Conservation (phyloP, 2,113 vertebrate species). For the Sceloporus tristichus region DNA sequence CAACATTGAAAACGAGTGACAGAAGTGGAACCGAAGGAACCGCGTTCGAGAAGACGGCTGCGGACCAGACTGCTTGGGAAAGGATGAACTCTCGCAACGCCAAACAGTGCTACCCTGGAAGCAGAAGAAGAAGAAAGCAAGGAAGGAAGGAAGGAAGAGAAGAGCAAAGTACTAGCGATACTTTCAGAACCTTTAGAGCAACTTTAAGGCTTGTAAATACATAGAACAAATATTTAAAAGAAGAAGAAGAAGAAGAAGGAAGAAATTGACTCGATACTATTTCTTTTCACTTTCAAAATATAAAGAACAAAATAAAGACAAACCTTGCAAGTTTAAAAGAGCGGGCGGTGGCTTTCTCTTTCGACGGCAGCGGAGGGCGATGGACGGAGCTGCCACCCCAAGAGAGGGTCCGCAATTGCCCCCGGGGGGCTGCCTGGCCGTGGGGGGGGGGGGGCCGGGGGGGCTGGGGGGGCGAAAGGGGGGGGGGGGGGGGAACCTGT, state of each 20-base stretch:
- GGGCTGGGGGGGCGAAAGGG: neutral
- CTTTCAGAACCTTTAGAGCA: conserved; percentile 88
- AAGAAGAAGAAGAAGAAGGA: conserved; percentile 62
- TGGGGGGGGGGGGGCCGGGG: too few species aligned
- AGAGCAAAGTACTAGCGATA: conserved; percentile 84
- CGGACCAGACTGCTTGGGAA: conserved; percentile 79
- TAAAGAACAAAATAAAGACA: conserved; percentile 87
- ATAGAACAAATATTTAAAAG: conserved; percentile 96
- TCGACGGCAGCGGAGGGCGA: conserved; percentile 61
- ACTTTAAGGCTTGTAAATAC: conserved; percentile 98
- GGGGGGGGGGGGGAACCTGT: neutral
- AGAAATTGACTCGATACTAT: conserved; percentile 83
- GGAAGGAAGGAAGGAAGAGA: too few species aligned
- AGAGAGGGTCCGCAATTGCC: neutral
- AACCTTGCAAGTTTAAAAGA: conserved; percentile 85
- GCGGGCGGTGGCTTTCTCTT: conserved; percentile 79
- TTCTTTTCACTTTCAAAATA: conserved; percentile 88
- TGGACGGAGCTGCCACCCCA: neutral
- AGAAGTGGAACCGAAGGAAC: conserved; percentile 79
- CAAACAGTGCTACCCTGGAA: conserved; percentile 74
- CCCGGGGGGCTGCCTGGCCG: neutral
- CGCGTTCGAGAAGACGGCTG: conserved; percentile 73
- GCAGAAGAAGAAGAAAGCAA: conserved; percentile 58
- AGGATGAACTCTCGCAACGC: conserved; percentile 72
- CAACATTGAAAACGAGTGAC: conserved; percentile 79